Evolutionary conservation across 2,113 vertebrate species (phyloP), one percentile per base, ranked within the genome.

Genomic region (Gnathonemus echidnorhynchus): DNA sequence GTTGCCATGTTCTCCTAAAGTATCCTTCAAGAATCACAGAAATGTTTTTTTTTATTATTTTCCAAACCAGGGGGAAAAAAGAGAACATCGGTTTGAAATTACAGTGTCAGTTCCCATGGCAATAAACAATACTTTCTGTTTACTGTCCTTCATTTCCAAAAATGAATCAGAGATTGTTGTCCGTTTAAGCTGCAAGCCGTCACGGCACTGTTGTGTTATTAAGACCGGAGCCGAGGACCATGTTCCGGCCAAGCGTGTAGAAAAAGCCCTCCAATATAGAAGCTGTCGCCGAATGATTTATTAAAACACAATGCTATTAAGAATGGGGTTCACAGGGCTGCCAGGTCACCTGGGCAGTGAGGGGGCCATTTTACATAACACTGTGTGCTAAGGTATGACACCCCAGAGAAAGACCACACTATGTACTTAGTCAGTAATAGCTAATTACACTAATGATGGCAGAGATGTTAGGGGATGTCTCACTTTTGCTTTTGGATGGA

Each of bases 281-380:
- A 94, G 93, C 93, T 92, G 94, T 77, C 17, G 9, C 24, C 21
- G 9, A 35, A 95, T 93, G 94, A 90, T 90, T 91, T 90, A 93
- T 94, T 95, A 93, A 93, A 93, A 93, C 92, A 92, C 92, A 92
- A 91, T 92, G 19, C 11, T 56, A 56, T 70, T 94, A 93, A 93
- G 94, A 92, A 93, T 92, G 92, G 93, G 92, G 92, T 92, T 92
- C 91, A 92, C 93, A 92, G 0, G 92, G 92, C 83, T 91, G 91
- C 92, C 91, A 90, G 92, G 88, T 92, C 91, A 94, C 95, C 91
- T 90, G 92, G 92, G 94, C 93, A 91, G 91, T 91, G 92, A 92
- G 70, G 48, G 13, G 53, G 77, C 2, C 5, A 24, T 24, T 84
- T 21, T 84, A 48, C 80, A 84, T 84, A 84, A 84, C 80, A 21